These are phyloP conservation scores for Cathartes aura DNA, from an alignment of 2,113 vertebrate genomes.

Conservation along the genomic window DNA sequence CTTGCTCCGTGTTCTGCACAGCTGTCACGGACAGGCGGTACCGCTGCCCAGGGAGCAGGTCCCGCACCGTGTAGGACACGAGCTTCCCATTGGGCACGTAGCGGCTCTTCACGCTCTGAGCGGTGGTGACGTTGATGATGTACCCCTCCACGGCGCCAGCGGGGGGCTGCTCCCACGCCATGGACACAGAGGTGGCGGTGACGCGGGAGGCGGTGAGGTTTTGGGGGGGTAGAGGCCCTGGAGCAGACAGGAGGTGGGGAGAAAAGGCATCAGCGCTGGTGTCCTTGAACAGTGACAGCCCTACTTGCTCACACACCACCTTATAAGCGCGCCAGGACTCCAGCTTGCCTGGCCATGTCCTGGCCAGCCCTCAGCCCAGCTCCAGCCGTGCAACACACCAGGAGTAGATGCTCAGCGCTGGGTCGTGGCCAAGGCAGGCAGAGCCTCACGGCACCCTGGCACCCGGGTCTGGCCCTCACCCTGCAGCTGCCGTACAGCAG, in stretches of 20 bases:
- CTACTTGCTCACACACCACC: not conserved
- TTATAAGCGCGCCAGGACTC: not conserved
- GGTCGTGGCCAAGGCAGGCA: not conserved
- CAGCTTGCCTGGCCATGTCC: not conserved
- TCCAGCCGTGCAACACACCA: not conserved
- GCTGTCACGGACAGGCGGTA: constrained; percentile 87
- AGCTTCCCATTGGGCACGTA: constrained; percentile 88
- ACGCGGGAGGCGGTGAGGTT: constrained; percentile 87
- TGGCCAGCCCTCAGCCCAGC: accelerated
- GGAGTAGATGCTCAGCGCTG: accelerated
- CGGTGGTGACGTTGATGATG: constrained; percentile 90
- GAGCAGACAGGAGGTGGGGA: not conserved
- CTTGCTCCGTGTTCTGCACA: constrained; percentile 80
- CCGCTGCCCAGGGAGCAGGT: constrained; percentile 84
- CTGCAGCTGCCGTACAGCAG: not conserved
- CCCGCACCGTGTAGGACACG: constrained; percentile 83
- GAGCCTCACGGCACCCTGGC: not conserved
- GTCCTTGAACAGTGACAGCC: accelerated
- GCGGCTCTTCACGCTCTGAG: constrained; percentile 90
- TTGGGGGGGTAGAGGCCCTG: constrained; percentile 89
- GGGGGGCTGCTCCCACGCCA: constrained; percentile 83
- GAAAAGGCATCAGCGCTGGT: not conserved
- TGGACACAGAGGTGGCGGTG: constrained; percentile 82
- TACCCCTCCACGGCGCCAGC: constrained; percentile 83
- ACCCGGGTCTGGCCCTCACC: not conserved